Percentiles rank a stretch among this genome's conserved stretches.
phyloP scores from a whole-genome alignment of 2,888 invertebrate genomes.

The Brenthis hecate region DNA sequence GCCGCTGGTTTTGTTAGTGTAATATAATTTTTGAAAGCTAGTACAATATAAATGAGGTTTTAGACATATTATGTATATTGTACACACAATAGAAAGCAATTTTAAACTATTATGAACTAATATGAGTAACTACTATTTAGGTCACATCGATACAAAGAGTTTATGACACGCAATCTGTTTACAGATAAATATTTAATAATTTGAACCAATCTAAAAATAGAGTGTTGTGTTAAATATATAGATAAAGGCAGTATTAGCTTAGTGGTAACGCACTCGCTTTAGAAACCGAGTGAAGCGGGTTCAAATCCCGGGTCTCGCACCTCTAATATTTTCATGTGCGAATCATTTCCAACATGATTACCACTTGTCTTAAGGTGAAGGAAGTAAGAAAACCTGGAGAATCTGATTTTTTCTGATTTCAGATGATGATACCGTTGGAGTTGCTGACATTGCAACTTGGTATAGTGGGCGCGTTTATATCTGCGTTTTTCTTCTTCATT shows the following conservation, averaged over 20 bases:
- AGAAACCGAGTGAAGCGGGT: too few relatives aligned
- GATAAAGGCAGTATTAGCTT: background rate
- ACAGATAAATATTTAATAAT: slow-evolving; percentile 6
- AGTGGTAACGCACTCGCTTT: too few relatives aligned
- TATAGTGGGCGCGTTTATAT: slow-evolving; percentile 47
- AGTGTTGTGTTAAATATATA: too few relatives aligned
- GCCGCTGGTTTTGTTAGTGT: too few relatives aligned
- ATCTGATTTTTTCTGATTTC: slow-evolving; percentile 18
- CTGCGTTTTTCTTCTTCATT: slow-evolving; percentile 58
- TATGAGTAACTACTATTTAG: slow-evolving; percentile 1
- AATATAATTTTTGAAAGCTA: too few relatives aligned
- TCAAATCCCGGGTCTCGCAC: too few relatives aligned
- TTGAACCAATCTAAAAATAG: background rate
- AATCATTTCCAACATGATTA: too few relatives aligned
- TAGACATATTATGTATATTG: too few relatives aligned
- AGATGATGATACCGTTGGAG: slow-evolving; percentile 59
- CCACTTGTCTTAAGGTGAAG: too few relatives aligned
- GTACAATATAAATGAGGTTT: too few relatives aligned
- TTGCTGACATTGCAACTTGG: slow-evolving; percentile 55
- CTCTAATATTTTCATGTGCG: too few relatives aligned
- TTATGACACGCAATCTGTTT: slow-evolving; percentile 11
- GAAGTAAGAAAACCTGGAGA: background rate
- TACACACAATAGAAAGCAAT: slow-evolving; percentile 5
- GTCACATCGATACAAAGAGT: slow-evolving; percentile 10
- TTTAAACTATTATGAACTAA: slow-evolving; percentile 11